Base-by-base conservation (phyloP, 2,113 vertebrate species). In the Rhinichthys klamathensis region DNA sequence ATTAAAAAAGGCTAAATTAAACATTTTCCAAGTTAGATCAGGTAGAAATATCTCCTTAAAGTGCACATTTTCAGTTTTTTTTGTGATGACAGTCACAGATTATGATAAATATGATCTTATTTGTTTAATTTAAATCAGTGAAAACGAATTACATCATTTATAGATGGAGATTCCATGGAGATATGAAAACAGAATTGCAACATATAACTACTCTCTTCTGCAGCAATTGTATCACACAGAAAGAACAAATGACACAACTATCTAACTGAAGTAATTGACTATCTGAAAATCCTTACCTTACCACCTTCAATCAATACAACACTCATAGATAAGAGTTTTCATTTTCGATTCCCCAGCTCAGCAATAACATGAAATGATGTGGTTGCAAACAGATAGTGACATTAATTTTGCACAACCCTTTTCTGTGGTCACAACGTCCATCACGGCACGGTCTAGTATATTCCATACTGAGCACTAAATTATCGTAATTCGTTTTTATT, bases 331-430 rank as follows among this genome's bases (percentile, higher is more conserved):
- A 88, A 84, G 44, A 90, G 77, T 86, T 75, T 89, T 90, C 61
- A 82, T 89, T 83, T 87, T 88, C 76, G 44, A 82, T 84, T 56
- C 75, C 54, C 84, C 67, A 83, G 41, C 65, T 82, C 61, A 79
- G 74, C 76, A 69, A 54, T 86, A 84, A 83, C 75, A 67, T 85
- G 56, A 89, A 90, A 80, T 83, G 86, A 89, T 86, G 81, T 41
- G 80, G 84, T 85, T 80, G 74, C 88, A 89, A 87, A 88, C 82
- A 41, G 82, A 87, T 84, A 74, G 83, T 90, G 87, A 83, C 87
- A 85, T 86, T 83, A 44, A 84, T 86, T 89, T 87, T 21, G 70
- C 72, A 54, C 65, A 83, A 72, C 72, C 10, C 76, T 65, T 76
- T 84, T 89, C 54, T 82, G 85, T 60, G 78, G 83, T 72, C 83